Conservation (phyloP, 2,797 vertebrate genomes). For the Phataginus tricuspis region DNA sequence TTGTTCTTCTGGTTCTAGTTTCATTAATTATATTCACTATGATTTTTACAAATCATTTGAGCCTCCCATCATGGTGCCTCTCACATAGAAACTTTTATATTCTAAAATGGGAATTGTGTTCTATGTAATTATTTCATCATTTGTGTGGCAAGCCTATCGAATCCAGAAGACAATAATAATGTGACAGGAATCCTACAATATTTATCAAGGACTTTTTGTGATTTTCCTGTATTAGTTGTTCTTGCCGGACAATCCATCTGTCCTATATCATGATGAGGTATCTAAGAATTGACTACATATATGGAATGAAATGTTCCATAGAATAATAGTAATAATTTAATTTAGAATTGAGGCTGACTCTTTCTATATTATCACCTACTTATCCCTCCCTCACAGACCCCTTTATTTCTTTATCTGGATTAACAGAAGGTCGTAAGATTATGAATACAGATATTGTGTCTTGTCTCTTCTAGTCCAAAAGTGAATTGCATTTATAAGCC, state of each 20-base stretch:
- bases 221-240: neutral
- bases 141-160: neutral
- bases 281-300: neutral
- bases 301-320: neutral
- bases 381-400: neutral
- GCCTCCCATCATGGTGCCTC: neutral
- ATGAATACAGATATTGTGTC: neutral
- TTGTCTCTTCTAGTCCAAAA: neutral
- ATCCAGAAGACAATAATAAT: neutral
- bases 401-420: neutral
- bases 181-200: neutral
- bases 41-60: neutral
- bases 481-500: neutral
- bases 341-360: neutral
- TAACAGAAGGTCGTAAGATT: neutral
- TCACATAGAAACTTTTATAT: neutral
- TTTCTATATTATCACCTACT: neutral
- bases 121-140: neutral
- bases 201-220: neutral
- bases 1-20: no score
- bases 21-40: neutral
- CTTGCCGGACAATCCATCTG: neutral
- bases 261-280: neutral
- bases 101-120: neutral
- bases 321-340: neutral